Conservation (phyloP, 2,113 vertebrate species). For the Tetrax tetrax region DNA sequence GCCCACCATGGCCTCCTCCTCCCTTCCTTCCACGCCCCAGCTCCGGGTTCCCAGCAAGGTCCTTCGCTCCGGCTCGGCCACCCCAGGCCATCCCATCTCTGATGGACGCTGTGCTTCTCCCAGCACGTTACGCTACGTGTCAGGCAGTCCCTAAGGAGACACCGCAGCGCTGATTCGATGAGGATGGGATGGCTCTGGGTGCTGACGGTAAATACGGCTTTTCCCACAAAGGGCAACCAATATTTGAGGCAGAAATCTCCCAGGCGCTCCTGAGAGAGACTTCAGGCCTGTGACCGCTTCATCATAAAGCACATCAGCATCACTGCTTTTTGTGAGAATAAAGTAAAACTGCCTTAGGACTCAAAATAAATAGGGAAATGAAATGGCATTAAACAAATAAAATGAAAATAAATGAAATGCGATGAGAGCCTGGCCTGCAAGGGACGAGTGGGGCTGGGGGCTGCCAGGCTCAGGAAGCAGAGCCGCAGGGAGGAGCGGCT, state of each 20-base stretch:
- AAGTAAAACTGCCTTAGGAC: not conserved
- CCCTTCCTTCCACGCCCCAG: not conserved
- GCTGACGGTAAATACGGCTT: not conserved
- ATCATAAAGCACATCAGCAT: not conserved
- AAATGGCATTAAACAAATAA: not conserved
- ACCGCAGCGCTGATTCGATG: not conserved
- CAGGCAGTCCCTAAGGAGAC: not conserved
- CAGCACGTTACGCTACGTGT: not conserved
- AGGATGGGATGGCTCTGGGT: not conserved
- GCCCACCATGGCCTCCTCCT: not conserved
- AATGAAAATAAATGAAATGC: not conserved
- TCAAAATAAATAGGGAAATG: not conserved
- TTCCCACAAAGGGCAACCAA: not conserved
- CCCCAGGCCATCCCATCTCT: not conserved
- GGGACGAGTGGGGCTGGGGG: not conserved
- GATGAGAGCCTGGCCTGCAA: not conserved
- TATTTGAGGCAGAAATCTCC: not conserved
- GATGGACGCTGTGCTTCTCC: not conserved
- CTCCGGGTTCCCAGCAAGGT: not conserved
- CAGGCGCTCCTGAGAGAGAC: not conserved
- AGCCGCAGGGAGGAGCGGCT: not conserved
- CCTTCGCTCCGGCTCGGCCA: fast-evolving
- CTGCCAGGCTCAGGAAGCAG: not conserved
- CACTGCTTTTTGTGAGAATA: not conserved
- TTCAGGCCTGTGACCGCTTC: not conserved